phyloP scores from a whole-genome alignment of 1,140 invertebrate genomes.

The Ostrea denselamellosa region DNA sequence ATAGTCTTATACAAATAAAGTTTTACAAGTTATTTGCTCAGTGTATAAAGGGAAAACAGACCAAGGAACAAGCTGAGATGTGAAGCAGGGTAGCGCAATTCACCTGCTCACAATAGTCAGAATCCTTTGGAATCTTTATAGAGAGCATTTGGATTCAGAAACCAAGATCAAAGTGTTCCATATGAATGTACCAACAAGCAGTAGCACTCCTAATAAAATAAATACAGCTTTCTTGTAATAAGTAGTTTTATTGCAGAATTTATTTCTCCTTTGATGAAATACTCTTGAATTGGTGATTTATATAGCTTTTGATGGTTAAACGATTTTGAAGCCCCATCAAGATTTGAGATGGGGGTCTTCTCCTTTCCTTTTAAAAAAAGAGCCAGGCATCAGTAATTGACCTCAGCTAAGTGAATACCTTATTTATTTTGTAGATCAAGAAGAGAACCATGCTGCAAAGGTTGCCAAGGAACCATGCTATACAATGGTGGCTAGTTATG shows the following conservation, averaged over 20 bases:
- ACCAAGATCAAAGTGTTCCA: not conserved
- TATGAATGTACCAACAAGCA: not conserved
- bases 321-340: constrained; percentile 21
- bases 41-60: constrained; percentile 33
- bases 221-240: constrained; percentile 32
- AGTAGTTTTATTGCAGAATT: constrained; percentile 38
- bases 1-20: constrained; percentile 38
- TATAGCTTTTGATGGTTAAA: constrained; percentile 12
- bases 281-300: constrained; percentile 20
- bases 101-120: not conserved
- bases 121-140: constrained; percentile 19
- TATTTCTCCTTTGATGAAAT: constrained; percentile 29
- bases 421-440: constrained; percentile 11
- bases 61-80: not conserved
- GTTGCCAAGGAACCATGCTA: constrained; percentile 13
- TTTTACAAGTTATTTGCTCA: constrained; percentile 36
- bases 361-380: not conserved
- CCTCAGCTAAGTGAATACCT: not conserved
- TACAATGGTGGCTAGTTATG: constrained; percentile 13
- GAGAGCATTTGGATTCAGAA: constrained; percentile 10
- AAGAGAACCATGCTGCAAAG: constrained; percentile 14
- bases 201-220: not conserved
- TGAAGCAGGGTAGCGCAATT: constrained; percentile 8
- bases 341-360: constrained; percentile 15
- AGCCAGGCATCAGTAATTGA: not conserved